Evolutionary conservation across 2,113 vertebrate species (phyloP).

Genomic region (Propithecus coquereli): DNA sequence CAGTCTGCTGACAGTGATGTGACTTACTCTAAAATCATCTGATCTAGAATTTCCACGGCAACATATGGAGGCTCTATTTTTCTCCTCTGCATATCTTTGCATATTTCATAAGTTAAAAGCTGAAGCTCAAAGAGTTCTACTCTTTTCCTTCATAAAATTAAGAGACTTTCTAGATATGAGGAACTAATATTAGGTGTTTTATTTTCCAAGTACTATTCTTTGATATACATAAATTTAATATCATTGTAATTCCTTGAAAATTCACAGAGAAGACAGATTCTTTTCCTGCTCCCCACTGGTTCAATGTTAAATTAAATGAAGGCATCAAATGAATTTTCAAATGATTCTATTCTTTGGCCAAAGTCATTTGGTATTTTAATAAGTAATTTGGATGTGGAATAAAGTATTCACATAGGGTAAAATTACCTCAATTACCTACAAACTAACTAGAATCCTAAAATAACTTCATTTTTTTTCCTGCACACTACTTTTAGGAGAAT

Average conservation of each 20-base stretch:
- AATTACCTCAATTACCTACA: slow-evolving; percentile 64
- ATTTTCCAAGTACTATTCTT: slow-evolving; percentile 29
- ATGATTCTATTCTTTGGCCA: slow-evolving; percentile 47
- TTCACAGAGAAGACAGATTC: neutral
- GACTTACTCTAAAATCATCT: neutral
- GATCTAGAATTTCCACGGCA: neutral
- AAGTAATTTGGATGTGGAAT: slow-evolving; percentile 49
- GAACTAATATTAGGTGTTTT: neutral
- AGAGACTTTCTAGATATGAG: neutral
- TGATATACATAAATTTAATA: neutral
- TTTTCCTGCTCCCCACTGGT: neutral
- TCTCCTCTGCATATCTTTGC: neutral
- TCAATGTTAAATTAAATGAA: slow-evolving; percentile 52
- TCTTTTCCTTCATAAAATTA: neutral
- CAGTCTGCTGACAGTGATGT: neutral
- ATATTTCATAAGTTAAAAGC: neutral
- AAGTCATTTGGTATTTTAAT: slow-evolving; percentile 57
- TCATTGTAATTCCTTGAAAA: slow-evolving; percentile 5
- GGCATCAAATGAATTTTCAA: slow-evolving; percentile 55
- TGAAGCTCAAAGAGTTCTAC: neutral
- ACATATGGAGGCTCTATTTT: neutral
- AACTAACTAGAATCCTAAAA: slow-evolving; percentile 50
- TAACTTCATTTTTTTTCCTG: neutral
- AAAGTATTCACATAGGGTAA: slow-evolving; percentile 52
- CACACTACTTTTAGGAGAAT: slow-evolving; percentile 15